These are phyloP conservation scores for Hydrophis major DNA, from an alignment of 2,797 vertebrate genomes.

Conservation along the genomic window DNA sequence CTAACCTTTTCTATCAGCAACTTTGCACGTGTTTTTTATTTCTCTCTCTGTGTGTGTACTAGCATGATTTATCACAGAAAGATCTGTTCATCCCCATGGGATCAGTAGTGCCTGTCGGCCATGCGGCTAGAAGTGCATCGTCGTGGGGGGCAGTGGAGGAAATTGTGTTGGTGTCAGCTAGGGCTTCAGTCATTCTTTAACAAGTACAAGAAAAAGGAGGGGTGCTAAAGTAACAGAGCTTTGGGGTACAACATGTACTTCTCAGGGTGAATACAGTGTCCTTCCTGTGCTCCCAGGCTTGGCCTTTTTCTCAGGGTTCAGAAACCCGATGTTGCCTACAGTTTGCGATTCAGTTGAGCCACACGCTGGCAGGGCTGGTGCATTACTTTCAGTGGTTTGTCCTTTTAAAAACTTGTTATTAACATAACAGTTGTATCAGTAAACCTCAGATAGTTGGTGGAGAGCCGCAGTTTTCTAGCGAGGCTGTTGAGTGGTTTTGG, in stretches of 20 bases:
- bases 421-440: not conserved
- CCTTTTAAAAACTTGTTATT: not conserved
- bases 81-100: not conserved
- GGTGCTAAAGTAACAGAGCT: not conserved
- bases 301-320: not conserved
- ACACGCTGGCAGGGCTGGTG: not conserved
- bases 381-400: accelerated
- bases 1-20: not conserved
- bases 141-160: not conserved
- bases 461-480: conserved; percentile 14
- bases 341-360: not conserved
- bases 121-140: not conserved
- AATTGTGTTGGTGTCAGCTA: not conserved
- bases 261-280: not conserved
- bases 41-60: too few species aligned
- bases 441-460: conserved; percentile 44
- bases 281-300: not conserved
- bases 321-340: not conserved
- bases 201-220: not conserved
- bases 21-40: not conserved
- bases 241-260: not conserved
- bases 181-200: not conserved
- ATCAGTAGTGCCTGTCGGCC: not conserved
- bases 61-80: not conserved
- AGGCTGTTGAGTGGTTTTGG: conserved; percentile 18